Percentiles rank a stretch among this genome's conserved stretches.
Evolutionary conservation across 1,140 invertebrate genomes (phyloP).

Genomic region (Brachionus calyciflorus): DNA sequence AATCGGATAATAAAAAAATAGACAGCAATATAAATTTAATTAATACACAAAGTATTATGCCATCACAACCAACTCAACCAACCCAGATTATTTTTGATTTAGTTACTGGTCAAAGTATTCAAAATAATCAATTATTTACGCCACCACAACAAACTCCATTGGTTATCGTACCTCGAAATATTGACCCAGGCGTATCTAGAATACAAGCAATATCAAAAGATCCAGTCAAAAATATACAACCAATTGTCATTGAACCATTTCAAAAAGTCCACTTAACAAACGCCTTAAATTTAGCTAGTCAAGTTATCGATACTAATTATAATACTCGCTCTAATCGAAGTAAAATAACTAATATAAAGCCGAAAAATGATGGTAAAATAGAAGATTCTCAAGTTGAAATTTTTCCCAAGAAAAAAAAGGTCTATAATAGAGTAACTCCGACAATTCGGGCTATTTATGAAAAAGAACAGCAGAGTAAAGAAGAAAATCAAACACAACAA

Average conservation of each 20-base stretch:
- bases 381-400: neutral
- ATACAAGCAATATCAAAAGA: conserved; percentile 6
- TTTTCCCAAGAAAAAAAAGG: conserved; percentile 39
- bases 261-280: conserved; percentile 29
- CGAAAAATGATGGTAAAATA: conserved; percentile 1
- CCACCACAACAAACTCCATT: neutral
- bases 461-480: conserved; percentile 26
- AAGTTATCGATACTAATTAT: neutral
- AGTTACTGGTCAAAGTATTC: neutral
- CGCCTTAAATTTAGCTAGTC: conserved; percentile 5
- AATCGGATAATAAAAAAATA: neutral
- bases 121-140: conserved; percentile 5
- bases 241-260: conserved; percentile 6
- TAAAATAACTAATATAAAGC: neutral
- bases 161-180: conserved; percentile 16
- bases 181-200: neutral
- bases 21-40: neutral
- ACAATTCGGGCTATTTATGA: conserved; percentile 31
- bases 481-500: neutral
- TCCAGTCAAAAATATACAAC: conserved; percentile 11
- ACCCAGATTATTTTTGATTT: neutral
- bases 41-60: neutral
- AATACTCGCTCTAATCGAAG: neutral
- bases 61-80: neutral
- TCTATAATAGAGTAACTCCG: conserved; percentile 35